Base-by-base conservation (phyloP, 2,113 vertebrate genomes). In the Scomber scombrus region DNA sequence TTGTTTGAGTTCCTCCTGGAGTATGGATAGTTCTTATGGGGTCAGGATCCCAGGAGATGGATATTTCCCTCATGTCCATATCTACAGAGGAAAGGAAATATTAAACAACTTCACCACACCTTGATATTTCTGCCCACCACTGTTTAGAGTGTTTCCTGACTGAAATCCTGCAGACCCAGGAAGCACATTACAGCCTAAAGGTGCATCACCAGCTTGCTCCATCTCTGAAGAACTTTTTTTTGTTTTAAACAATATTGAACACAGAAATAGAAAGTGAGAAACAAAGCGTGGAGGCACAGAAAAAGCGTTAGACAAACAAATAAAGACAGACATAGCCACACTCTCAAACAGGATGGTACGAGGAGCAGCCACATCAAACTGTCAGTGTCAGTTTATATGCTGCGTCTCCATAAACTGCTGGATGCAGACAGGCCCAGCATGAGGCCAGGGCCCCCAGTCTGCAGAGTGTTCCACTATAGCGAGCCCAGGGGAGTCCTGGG, bases 1-100 rank as follows among this genome's bases (percentile, higher is more conserved):
- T 96, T 96, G 95, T 97, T 92, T 94, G 69, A 89, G 81, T 91
- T 91, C 86, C 75, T 90, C 85, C 81, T 90, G 90, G 95, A 94
- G 90, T 88, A 89, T 54, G 92, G 87, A 78, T 81, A 89, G 87
- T 93, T 92, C 93, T 90, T 90, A 74, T 68, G 92, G 83, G 81
- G 92, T 93, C 91, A 90, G 78, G 87, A 85, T 93, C 90, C 87
- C 91, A 84, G 82, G 89, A 91, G 91, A 89, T 91, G 71, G 66
- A 88, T 84, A 84, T 81, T 94, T 94, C 93, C 93, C 86, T 29
- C 47, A 60, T 81, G 90, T 91, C 92, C 86, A 84, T 86, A 85
- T 92, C 93, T 92, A 78, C 89, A 89, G 88, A 92, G 89, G 90
- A 92, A 88, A 90, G 93, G 89, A 89, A 91, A 91, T 80, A 90